phyloP scores from a whole-genome alignment of 1,140 invertebrate genomes.

The Brachionus rubens region DNA sequence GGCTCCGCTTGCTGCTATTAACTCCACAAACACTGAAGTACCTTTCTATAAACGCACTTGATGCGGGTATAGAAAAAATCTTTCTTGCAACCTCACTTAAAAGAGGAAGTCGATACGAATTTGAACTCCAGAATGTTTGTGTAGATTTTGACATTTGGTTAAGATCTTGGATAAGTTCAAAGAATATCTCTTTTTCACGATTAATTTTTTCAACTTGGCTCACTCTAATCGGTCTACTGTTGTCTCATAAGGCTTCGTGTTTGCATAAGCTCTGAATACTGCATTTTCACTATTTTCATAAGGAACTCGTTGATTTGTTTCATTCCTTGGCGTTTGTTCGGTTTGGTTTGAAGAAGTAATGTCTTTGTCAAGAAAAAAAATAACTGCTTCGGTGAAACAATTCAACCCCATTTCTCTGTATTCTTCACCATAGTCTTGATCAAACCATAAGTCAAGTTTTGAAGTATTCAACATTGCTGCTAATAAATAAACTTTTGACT shows the following conservation, averaged over 20 bases:
- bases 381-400: background rate
- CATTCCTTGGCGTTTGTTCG: background rate
- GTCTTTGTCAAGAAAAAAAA: background rate
- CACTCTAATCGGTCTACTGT: no score
- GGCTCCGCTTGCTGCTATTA: no score
- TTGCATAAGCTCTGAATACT: no score
- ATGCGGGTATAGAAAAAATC: no score
- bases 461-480: background rate
- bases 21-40: no score
- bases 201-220: no score
- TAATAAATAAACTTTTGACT: background rate
- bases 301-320: background rate
- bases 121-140: background rate
- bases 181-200: no score
- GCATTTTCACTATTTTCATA: background rate
- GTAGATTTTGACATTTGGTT: background rate
- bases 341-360: background rate
- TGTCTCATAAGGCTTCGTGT: no score
- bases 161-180: background rate
- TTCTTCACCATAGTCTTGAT: background rate
- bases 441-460: slow-evolving; percentile 5
- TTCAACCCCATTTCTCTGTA: background rate
- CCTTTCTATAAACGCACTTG: no score
- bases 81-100: no score
- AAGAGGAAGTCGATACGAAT: no score